Evolutionary conservation across 2,113 vertebrate species (phyloP), one percentile per base, ranked within the genome.

Genomic region (Hiodon alosoides): DNA sequence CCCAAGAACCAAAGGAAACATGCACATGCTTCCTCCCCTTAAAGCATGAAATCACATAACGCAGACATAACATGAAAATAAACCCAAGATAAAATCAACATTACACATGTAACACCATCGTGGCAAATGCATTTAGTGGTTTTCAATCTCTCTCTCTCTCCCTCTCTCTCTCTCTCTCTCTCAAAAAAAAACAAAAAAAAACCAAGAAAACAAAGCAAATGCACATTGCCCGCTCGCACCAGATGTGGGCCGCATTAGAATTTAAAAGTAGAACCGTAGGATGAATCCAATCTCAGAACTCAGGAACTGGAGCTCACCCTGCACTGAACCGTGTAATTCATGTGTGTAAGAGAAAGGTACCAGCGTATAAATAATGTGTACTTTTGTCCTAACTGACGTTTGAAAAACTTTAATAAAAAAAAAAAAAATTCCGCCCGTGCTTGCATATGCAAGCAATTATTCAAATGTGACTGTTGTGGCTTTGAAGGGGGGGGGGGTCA

Each of bases 391-490:
- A 72, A 78, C 79, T 87, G 83, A 86, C 84, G 80, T 79, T 53
- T 76, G 82, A 78, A 77, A 76, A 61, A 62, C 67, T 73, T 79
- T 31, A 31, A 31, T 31, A 31, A 31, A 1, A 31, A 77, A 83
- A 82, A 78, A 85, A 85, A 85, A 76, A 74, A 71, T 80, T 78
- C 67, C 79, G 76, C 75, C 67, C 58, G 48, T 53, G 46, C 31
- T 16, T 78, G 77, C 84, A 84, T 79, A 47, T 82, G 84, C 78
- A 81, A 82, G 84, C 83, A 74, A 88, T 87, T 87, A 87, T 71
- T 76, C 48, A 79, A 69, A 76, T 47, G 52, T 57, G 69, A 77
- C 65, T 67, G 69, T 80, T 77, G 58, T 77, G 76, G 71, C 68
- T 81, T 78, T 83, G 83, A 83, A 72, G 82, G 67, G 75, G 50